phyloP scores from a whole-genome alignment of 2,888 invertebrate species.

The Myopa testacea region DNA sequence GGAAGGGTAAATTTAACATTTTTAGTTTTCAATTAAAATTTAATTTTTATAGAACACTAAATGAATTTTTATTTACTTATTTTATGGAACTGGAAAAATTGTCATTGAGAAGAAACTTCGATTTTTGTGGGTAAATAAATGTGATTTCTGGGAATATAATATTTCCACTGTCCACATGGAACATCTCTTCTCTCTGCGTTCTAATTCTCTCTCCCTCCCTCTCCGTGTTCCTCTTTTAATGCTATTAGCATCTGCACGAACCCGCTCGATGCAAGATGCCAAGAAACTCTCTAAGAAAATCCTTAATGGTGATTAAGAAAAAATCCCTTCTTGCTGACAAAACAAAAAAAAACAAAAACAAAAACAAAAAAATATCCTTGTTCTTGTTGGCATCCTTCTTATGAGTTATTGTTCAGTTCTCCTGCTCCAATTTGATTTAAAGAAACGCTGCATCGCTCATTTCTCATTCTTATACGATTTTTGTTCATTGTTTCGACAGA shows the following conservation, averaged over 20 bases:
- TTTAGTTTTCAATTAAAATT: too few relatives aligned
- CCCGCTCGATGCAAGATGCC: not conserved
- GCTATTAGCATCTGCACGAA: conserved; percentile 10
- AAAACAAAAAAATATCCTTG: not conserved
- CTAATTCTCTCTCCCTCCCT: not conserved
- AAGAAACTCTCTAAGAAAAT: conserved; percentile 13
- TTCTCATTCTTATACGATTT: conserved; percentile 18
- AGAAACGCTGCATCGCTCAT: not conserved
- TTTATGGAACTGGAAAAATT: too few relatives aligned
- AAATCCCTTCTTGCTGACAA: not conserved
- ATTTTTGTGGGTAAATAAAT: too few relatives aligned
- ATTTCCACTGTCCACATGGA: not conserved
- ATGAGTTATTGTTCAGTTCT: conserved; percentile 28
- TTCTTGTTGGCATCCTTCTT: conserved; percentile 18
- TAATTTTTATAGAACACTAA: too few relatives aligned
- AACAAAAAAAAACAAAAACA: not conserved
- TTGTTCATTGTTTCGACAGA: not conserved
- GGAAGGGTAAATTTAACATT: too few relatives aligned
- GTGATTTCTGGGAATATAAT: too few relatives aligned
- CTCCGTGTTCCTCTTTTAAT: not conserved
- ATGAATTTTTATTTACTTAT: too few relatives aligned
- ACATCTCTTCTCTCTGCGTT: not conserved
- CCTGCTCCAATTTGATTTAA: conserved; percentile 13
- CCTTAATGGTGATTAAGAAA: conserved; percentile 28
- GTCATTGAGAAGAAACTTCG: too few relatives aligned